A percentile compares a stretch with the other conserved stretches of the same genome.
phyloP scores from a whole-genome alignment of 2,888 invertebrate genomes.

The Petrophora chlorosata region DNA sequence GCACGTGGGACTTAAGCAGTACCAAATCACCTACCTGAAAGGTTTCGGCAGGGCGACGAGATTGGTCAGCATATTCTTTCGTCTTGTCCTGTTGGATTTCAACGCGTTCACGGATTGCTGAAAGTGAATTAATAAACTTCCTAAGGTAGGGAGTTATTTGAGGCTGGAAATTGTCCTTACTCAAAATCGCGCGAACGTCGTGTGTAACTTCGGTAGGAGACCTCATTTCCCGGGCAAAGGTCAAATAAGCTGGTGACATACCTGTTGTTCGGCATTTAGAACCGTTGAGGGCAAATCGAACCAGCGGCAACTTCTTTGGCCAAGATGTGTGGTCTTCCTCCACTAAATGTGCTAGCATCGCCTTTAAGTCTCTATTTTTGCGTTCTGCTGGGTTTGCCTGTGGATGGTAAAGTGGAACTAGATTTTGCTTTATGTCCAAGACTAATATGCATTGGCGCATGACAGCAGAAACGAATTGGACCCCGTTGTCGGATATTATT shows the following conservation, averaged over 20 bases:
- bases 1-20: not conserved
- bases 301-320: slow-evolving; percentile 32
- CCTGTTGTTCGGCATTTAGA: slow-evolving; percentile 30
- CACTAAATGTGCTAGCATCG: slow-evolving; percentile 12
- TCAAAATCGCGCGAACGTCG: not conserved
- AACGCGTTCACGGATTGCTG: not conserved
- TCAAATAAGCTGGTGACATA: slow-evolving; percentile 38
- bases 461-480: slow-evolving; percentile 37
- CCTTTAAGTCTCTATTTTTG: not conserved
- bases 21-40: not conserved
- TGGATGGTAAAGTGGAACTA: slow-evolving; percentile 50
- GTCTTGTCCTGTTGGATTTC: not conserved
- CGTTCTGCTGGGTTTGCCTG: slow-evolving; percentile 37
- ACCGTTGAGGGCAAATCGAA: slow-evolving; percentile 41
- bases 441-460: slow-evolving; percentile 36
- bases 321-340: slow-evolving; percentile 37
- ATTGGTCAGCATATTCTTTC: not conserved
- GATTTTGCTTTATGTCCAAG: slow-evolving; percentile 27
- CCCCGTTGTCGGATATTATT: slow-evolving; percentile 38
- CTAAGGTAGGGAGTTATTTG: not conserved
- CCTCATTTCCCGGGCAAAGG: slow-evolving; percentile 42
- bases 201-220: slow-evolving; percentile 20
- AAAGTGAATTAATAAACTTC: not conserved
- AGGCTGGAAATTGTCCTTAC: not conserved
- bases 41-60: not conserved